Base-by-base conservation (phyloP, 2,113 vertebrate genomes). In the Notothenia coriiceps region DNA sequence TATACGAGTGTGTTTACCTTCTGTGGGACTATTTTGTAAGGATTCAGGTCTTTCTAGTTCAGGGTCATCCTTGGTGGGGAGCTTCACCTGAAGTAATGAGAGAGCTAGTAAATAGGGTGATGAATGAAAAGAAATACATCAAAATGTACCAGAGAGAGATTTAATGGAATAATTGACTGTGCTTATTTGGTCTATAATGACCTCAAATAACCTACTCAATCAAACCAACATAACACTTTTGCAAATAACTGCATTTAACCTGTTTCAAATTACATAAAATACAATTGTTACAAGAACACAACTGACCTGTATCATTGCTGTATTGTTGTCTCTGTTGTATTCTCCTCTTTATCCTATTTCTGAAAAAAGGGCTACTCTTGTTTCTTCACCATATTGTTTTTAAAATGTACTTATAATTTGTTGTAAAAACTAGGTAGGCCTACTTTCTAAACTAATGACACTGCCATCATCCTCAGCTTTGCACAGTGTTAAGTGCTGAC, bases 1-100 rank as follows among this genome's bases (percentile, higher is more conserved):
- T 64, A 25, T 61, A 70, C 52, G 64, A 33, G 60, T 50, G 50
- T 82, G 51, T 87, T 85, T 85, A 68, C 51, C 73, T 44, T 73
- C 43, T 20, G 13, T 5, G 51, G 11, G 67, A 70, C 2, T 4
- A 44, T 70, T 78, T 57, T 18, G 12, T 64, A 1, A 57, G 25
- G 50, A 33, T 46, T 52, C 61, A 51, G 44, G 29, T 57, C 50
- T 72, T 56, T 68, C 12, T 7, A 11, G 25, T 47, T 54, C 17
- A 11, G 35, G 70, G 72, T 73, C 43, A 20, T 25, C 47, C 47
- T 25, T 1, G 46, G n/a, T 70, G 25, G 57, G 35, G 14, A 9
- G 69, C 33, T 15, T 63, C 79, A 90, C 86, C 82, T 86, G 67
- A 63, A 66, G 44, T 5, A 52, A 69, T 25, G 35, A 66, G 46